phyloP scores from a whole-genome alignment of 2,888 invertebrate genomes.

The Megaustenia siamemsis region DNA sequence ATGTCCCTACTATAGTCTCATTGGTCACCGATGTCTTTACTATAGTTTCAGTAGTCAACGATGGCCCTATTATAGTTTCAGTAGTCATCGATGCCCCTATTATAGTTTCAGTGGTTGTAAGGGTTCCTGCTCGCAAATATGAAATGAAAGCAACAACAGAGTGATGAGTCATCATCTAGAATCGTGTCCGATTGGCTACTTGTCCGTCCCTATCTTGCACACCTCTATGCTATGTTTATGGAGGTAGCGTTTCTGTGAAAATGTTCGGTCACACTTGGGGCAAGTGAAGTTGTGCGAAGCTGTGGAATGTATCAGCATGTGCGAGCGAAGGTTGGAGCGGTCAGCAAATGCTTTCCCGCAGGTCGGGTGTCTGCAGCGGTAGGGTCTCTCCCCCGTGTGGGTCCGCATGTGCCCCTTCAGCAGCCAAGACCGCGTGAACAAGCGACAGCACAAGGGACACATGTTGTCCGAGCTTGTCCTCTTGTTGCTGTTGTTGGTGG shows the following conservation, averaged over 20 bases:
- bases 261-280: constrained; percentile 74
- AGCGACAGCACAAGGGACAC: constrained; percentile 75
- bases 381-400: constrained; percentile 79
- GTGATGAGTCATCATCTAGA: no score
- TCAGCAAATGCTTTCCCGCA: constrained; percentile 79
- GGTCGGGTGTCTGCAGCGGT: constrained; percentile 69
- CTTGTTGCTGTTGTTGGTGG: constrained; percentile 52
- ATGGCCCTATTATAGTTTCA: no score
- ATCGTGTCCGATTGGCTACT: background rate
- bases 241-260: constrained; percentile 79
- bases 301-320: constrained; percentile 76
- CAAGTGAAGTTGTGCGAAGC: constrained; percentile 74
- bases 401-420: constrained; percentile 79
- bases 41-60: no score
- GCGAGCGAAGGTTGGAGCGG: constrained; percentile 78
- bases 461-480: constrained; percentile 64
- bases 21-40: no score
- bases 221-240: constrained; percentile 79
- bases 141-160: background rate
- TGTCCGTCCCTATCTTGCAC: constrained; percentile 63
- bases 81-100: no score
- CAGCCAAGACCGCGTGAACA: constrained; percentile 78
- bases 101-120: no score
- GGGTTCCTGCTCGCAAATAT: no score
- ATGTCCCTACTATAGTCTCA: no score